Conservation (phyloP, 2,113 vertebrate species). For the human (Homo sapiens) region DNA sequence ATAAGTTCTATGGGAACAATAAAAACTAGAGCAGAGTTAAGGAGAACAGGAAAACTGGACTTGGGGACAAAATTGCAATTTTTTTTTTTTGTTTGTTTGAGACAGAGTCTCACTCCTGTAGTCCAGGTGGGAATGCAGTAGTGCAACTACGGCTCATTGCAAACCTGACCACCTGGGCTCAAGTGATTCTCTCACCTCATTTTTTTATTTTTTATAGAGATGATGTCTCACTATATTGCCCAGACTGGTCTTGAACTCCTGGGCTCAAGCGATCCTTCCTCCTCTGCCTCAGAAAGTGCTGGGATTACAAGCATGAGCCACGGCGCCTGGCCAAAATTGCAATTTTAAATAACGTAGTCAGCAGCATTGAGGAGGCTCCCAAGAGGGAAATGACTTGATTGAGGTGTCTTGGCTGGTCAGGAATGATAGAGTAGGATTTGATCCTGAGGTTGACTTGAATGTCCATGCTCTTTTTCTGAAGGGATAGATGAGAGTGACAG, state of each 20-base stretch:
- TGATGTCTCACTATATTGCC: no score
- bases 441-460: neutral
- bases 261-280: no score
- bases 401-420: neutral
- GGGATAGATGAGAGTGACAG: neutral
- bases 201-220: neutral
- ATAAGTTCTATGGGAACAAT: neutral
- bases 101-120: no score
- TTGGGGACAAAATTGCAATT: neutral
- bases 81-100: neutral
- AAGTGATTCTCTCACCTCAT: no score
- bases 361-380: neutral
- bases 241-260: no score
- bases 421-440: neutral
- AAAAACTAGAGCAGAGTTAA: neutral
- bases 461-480: neutral
- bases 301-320: no score
- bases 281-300: no score
- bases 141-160: no score
- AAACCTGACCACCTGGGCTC: no score
- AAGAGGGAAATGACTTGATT: neutral
- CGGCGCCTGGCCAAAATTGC: neutral
- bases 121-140: no score
- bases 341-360: neutral
- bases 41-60: neutral